A percentile compares a stretch with the other conserved stretches of the same genome.
phyloP scores from a whole-genome alignment of 2,888 invertebrate species.

The Eristalinus sepulchralis region DNA sequence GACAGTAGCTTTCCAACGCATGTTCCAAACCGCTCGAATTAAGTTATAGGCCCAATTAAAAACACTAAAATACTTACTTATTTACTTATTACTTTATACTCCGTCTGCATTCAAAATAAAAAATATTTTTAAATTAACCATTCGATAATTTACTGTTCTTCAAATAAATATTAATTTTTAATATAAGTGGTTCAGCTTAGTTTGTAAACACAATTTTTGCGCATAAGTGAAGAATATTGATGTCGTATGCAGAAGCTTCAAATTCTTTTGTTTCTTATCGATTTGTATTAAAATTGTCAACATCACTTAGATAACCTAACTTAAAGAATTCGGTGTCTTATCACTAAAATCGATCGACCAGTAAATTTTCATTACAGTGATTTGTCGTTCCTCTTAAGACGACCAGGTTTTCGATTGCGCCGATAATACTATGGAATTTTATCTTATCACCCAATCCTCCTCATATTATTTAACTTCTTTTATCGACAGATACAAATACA shows the following conservation, averaged over 20 bases:
- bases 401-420: neutral
- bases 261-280: neutral
- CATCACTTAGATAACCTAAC: neutral
- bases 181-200: no score
- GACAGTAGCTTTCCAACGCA: no score
- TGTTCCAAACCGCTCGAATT: no score
- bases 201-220: neutral
- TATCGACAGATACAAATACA: neutral
- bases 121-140: no score
- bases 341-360: slow-evolving; percentile 26
- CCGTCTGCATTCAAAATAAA: no score
- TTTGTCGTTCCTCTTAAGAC: neutral
- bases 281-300: neutral
- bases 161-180: no score
- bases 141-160: no score
- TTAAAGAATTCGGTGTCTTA: neutral
- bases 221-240: neutral
- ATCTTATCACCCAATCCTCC: slow-evolving; percentile 47
- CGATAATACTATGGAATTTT: slow-evolving; percentile 36
- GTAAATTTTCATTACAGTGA: slow-evolving; percentile 14
- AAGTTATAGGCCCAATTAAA: no score
- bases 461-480: neutral
- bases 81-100: no score
- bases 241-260: neutral
- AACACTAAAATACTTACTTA: no score